These are phyloP conservation scores for Macrosiphum euphorbiae DNA, from an alignment of 2,888 invertebrate species.

Conservation along the genomic window DNA sequence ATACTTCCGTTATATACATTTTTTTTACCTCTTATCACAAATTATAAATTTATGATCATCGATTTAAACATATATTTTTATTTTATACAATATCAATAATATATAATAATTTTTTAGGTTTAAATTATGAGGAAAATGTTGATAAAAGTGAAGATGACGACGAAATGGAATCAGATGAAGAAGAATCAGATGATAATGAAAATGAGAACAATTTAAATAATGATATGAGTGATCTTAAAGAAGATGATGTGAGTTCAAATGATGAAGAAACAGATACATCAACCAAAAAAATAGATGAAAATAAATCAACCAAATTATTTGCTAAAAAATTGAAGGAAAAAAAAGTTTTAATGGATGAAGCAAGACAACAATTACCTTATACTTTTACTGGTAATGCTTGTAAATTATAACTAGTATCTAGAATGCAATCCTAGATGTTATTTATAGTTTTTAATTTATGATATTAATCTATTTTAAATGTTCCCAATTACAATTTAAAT, in stretches of 20 bases:
- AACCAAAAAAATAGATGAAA: constrained; percentile 66
- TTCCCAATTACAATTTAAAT: neutral
- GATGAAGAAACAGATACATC: constrained; percentile 67
- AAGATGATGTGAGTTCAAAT: constrained; percentile 66
- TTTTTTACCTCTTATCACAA: neutral
- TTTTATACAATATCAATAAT: neutral
- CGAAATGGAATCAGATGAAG: constrained; percentile 66
- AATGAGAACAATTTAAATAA: constrained; percentile 70
- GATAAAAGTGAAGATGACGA: constrained; percentile 69
- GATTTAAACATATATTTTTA: neutral
- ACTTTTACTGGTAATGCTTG: constrained; percentile 70
- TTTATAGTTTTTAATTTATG: neutral
- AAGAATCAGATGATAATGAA: constrained; percentile 68
- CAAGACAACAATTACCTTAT: constrained; percentile 74
- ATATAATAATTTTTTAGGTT: neutral
- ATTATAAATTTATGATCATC: neutral
- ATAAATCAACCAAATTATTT: constrained; percentile 62
- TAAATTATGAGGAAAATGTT: constrained; percentile 4
- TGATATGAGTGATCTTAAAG: constrained; percentile 68
- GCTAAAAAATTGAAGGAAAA: constrained; percentile 70
- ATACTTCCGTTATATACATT: neutral
- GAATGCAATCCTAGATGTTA: neutral
- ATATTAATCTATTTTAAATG: neutral
- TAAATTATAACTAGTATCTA: neutral
- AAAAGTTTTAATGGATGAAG: constrained; percentile 73